A percentile compares a stretch with the other conserved stretches of the same genome.
These are phyloP conservation scores for Ochlodes sylvanus DNA, from an alignment of 2,888 invertebrate species.

Conservation along the genomic window DNA sequence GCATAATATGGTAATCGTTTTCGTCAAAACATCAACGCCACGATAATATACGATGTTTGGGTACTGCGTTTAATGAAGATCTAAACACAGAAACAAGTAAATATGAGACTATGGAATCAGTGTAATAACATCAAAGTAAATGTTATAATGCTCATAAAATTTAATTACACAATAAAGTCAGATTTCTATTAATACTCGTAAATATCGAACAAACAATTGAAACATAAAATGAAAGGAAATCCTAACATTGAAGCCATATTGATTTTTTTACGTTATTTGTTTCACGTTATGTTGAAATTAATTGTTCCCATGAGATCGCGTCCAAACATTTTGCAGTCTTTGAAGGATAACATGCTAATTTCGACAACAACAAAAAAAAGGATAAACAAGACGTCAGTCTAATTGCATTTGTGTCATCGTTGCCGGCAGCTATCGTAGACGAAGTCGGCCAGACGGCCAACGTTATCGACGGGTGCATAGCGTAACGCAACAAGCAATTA, in stretches of 20 bases:
- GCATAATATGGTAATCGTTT: slow-evolving; percentile 27
- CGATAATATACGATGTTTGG: background rate
- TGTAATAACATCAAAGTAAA: background rate
- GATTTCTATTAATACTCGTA: background rate
- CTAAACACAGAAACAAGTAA: too few species aligned
- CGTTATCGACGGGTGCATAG: slow-evolving; percentile 30
- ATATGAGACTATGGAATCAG: too few species aligned
- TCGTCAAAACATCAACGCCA: slow-evolving; percentile 21
- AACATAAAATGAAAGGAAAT: background rate
- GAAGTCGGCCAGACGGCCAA: slow-evolving; percentile 21
- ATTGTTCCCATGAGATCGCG: slow-evolving; percentile 7
- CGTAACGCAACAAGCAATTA: slow-evolving; percentile 39
- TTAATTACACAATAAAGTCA: background rate
- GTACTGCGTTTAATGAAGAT: too few species aligned
- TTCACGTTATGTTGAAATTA: background rate
- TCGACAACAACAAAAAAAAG: slow-evolving; percentile 20
- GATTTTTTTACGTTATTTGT: too few species aligned
- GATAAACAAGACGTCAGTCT: slow-evolving; percentile 24
- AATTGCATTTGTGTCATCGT: slow-evolving; percentile 21
- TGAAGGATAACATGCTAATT: background rate
- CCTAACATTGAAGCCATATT: background rate
- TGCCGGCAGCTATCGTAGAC: slow-evolving; percentile 14
- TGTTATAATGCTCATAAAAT: background rate
- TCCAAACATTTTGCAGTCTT: background rate
- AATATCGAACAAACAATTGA: background rate